Percentiles rank a stretch among this genome's conserved stretches.
These are phyloP conservation scores for Arrhamphus sclerolepis DNA, from an alignment of 2,797 vertebrate genomes.

Conservation along the genomic window DNA sequence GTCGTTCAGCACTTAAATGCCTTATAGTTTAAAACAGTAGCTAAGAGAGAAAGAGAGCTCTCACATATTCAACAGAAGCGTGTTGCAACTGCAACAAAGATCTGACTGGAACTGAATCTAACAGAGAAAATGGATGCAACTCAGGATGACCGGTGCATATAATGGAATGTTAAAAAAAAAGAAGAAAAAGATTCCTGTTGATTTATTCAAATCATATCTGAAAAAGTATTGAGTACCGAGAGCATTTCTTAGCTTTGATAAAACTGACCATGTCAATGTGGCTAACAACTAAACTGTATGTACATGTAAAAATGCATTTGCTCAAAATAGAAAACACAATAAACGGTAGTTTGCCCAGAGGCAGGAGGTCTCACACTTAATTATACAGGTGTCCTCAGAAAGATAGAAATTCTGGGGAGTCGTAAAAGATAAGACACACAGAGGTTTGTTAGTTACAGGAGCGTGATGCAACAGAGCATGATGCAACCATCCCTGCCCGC, in stretches of 20 bases:
- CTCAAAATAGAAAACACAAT: constrained; percentile 31
- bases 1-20: not conserved
- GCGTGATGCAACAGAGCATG: constrained; percentile 28
- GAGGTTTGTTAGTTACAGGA: constrained; percentile 46
- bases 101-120: too few species aligned
- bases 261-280: constrained; percentile 64
- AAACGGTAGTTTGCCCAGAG: constrained; percentile 5
- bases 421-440: constrained; percentile 5
- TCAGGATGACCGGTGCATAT: too few species aligned
- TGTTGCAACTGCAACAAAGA: too few species aligned
- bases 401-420: constrained; percentile 16
- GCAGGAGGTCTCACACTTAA: constrained; percentile 18
- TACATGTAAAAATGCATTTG: constrained; percentile 56
- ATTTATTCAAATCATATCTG: too few species aligned
- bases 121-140: too few species aligned
- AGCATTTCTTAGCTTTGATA: constrained; percentile 31
- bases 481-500: constrained; percentile 52
- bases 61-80: too few species aligned
- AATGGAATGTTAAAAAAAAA: too few species aligned
- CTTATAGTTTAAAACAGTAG: too few species aligned
- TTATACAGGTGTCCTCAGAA: constrained; percentile 29
- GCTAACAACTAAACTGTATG: constrained; percentile 54
- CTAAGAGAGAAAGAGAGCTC: too few species aligned
- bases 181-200: too few species aligned
- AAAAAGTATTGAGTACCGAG: constrained; percentile 50